Conservation (phyloP, 2,797 vertebrate species). For the Parauchenoglanis punctatus region DNA sequence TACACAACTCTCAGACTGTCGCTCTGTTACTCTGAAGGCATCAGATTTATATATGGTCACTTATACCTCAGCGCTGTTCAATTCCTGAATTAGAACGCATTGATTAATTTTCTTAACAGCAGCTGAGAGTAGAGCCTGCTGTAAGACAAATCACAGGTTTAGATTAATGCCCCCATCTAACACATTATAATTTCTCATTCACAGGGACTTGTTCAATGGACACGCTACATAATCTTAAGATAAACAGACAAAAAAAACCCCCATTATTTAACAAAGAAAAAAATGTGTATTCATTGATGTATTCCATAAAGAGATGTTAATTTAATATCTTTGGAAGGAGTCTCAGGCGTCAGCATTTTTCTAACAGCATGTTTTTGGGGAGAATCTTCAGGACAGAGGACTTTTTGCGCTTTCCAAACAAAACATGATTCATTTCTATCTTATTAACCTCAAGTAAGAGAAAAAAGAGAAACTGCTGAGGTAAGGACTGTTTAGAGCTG, state of each 20-base stretch:
- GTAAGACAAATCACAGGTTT: neutral
- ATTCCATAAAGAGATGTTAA: neutral
- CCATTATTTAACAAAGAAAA: neutral
- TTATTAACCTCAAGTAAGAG: neutral
- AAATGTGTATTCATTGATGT: neutral
- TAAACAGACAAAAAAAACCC: neutral
- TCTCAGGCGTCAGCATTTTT: neutral
- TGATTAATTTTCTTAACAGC: neutral
- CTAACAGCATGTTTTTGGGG: neutral
- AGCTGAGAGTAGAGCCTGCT: neutral
- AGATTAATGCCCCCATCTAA: neutral
- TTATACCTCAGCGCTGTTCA: neutral
- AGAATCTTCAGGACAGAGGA: neutral
- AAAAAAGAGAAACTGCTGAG: neutral
- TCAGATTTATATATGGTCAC: constrained; percentile 1
- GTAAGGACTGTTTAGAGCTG: neutral
- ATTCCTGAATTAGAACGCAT: neutral
- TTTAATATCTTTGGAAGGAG: neutral
- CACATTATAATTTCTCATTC: too few species aligned
- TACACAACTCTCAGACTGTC: neutral
- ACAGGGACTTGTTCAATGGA: neutral
- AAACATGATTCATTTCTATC: too few species aligned
- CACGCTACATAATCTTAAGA: neutral
- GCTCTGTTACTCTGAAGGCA: neutral
- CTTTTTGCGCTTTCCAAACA: neutral